A percentile compares a stretch with the other conserved stretches of the same genome.
phyloP scores from a whole-genome alignment of 2,888 invertebrate species.

The Megastigmus dorsalis region DNA sequence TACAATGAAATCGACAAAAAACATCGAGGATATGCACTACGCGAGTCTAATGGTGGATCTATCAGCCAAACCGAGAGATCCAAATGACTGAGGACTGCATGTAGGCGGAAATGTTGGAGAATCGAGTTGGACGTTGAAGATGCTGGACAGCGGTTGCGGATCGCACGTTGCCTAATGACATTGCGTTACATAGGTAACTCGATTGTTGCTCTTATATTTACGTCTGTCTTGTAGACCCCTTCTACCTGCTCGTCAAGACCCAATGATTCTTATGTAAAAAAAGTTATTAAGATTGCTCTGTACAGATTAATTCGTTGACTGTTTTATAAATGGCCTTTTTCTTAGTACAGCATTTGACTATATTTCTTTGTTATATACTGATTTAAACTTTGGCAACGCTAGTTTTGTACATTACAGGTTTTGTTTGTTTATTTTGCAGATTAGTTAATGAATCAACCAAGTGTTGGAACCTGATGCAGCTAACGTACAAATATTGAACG shows the following conservation, averaged over 20 bases:
- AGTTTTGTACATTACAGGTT: too few species aligned
- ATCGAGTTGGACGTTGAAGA: background rate
- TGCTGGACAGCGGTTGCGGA: slow-evolving; percentile 1
- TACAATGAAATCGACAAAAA: background rate
- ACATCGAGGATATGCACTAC: background rate
- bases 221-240: too few species aligned
- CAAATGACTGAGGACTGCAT: background rate
- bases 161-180: background rate
- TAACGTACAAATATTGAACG: slow-evolving; percentile 26
- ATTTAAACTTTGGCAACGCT: too few species aligned
- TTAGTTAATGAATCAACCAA: slow-evolving; percentile 18
- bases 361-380: too few species aligned
- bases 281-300: too few species aligned
- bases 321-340: too few species aligned
- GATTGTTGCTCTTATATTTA: too few species aligned
- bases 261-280: too few species aligned
- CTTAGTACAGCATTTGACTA: too few species aligned
- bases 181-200: slow-evolving; percentile 23
- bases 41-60: background rate
- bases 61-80: background rate
- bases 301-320: too few species aligned
- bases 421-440: slow-evolving; percentile 27
- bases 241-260: too few species aligned
- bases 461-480: slow-evolving; percentile 39
- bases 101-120: background rate